Base-by-base conservation (phyloP, 2,888 invertebrate species). In the Catocala sponsa region DNA sequence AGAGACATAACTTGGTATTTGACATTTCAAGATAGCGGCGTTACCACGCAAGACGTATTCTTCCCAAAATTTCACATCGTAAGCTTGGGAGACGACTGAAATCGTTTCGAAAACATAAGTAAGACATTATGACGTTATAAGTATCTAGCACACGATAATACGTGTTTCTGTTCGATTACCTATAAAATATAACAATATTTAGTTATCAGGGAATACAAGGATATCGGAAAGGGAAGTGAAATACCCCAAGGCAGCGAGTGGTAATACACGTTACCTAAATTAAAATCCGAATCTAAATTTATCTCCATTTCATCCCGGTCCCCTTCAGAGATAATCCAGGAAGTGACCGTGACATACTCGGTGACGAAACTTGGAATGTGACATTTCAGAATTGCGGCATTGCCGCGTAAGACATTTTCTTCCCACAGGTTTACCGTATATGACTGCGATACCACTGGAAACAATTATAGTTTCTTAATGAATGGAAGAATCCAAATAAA, bases 351-450 rank as follows among this genome's bases (percentile, higher is more conserved):
- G 81, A 98, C 98, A 95, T 97, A 98, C 95, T 98, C 98, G 87
- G 98, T 97, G 83, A 98, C 98, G 94, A 98, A 98, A 95, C 98
- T 98, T 83, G 98, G 98, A 91, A 98, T 97, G 93, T 98, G 98
- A 95, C 98, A 98, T 96, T 98, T 98, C 84, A 98, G 95, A 91
- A 98, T 97, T 81, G 97, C 98, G 80, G 98, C 97, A 94, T 98
- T 98, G 83, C 98, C 98, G 86, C 97, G 96, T 81, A 98, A 96
- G 72, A 98, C 98, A 92, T 98, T 98, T 92, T 98, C 98, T 91
- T 98, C 98, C 98, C 98, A 98, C 83, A 98, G 97, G 95, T 98
- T 98, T 81, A 98, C 97, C 82, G 96, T 97, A 94, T 98, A 98
- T 68, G 96, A 95, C 95, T 98, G 98, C 80, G 97, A 97, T 82